Conservation (phyloP, 2,113 vertebrate genomes). For the Taurulus bubalis region DNA sequence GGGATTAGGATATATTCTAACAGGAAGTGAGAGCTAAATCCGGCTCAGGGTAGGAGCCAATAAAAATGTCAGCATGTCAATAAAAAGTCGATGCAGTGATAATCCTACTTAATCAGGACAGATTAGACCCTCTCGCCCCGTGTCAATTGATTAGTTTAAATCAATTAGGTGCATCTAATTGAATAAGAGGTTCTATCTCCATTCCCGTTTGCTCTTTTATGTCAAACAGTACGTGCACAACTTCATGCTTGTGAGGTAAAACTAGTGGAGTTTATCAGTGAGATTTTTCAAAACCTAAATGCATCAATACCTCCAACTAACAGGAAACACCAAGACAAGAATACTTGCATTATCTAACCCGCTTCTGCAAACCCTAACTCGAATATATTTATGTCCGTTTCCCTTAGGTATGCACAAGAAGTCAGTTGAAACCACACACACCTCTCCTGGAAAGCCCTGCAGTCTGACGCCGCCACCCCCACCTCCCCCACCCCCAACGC, state of each 20-base stretch:
- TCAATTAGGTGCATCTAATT: conserved; percentile 68
- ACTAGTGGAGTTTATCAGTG: background rate
- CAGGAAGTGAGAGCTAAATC: conserved; percentile 5
- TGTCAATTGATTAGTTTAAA: conserved; percentile 77
- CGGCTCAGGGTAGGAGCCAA: conserved; percentile 47
- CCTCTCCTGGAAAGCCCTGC: conserved; percentile 85
- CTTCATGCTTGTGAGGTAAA: background rate
- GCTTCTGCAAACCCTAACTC: conserved; percentile 82
- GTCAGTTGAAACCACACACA: conserved; percentile 90
- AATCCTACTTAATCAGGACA: conserved; percentile 79
- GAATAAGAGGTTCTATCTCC: conserved; percentile 59
- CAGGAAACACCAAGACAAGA: background rate
- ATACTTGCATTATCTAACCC: background rate
- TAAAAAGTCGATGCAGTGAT: conserved; percentile 70
- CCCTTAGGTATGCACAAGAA: conserved; percentile 99
- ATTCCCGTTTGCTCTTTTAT: conserved; percentile 1
- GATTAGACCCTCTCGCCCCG: conserved; percentile 67
- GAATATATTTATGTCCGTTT: conserved; percentile 74
- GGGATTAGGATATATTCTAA: background rate
- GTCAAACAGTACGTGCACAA: background rate
- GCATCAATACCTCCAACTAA: background rate
- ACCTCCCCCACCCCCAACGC: conserved; percentile 17
- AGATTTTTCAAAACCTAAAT: background rate
- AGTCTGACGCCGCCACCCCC: conserved; percentile 56
- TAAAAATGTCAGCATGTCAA: conserved; percentile 62